phyloP scores from a whole-genome alignment of 2,888 invertebrate genomes.

The Polymixis flavicincta region DNA sequence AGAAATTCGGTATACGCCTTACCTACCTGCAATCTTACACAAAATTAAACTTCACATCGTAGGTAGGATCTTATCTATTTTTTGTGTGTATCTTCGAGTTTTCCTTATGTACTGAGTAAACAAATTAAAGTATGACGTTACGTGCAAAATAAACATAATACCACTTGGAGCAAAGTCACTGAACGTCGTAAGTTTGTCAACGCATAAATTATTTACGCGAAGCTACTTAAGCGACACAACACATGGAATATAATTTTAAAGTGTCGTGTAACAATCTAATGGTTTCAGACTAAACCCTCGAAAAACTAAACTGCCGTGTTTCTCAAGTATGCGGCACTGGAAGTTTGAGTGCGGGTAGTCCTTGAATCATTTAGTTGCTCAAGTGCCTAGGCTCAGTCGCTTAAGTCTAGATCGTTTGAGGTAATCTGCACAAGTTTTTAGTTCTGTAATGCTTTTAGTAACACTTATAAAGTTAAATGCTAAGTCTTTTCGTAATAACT shows the following conservation, averaged over 20 bases:
- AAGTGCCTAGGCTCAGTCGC: conserved; percentile 45
- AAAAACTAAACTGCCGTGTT: conserved; percentile 48
- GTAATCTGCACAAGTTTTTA: conserved; percentile 36
- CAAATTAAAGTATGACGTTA: conserved; percentile 4
- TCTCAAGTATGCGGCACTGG: conserved; percentile 33
- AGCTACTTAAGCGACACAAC: conserved; percentile 31
- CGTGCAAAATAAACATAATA: conserved; percentile 25
- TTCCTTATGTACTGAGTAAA: not conserved
- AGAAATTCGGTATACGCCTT: not conserved
- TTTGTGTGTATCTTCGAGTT: not conserved
- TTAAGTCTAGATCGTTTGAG: conserved; percentile 33
- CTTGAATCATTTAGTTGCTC: conserved; percentile 56
- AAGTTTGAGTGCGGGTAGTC: conserved; percentile 50
- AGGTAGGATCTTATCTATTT: not conserved
- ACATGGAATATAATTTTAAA: conserved; percentile 51
- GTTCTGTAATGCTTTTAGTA: conserved; percentile 44
- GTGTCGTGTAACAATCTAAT: conserved; percentile 43
- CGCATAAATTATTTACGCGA: conserved; percentile 24
- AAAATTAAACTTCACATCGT: not conserved
- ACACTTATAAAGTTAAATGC: conserved; percentile 12
- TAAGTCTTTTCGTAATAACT: not conserved
- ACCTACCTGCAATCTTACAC: not conserved
- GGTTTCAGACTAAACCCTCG: conserved; percentile 33
- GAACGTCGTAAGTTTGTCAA: conserved; percentile 24
- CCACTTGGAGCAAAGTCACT: conserved; percentile 31